Percentiles rank a stretch among this genome's conserved stretches.
Evolutionary conservation across 2,797 vertebrate species (phyloP).

Genomic region (Melanotaenia pygmaea): DNA sequence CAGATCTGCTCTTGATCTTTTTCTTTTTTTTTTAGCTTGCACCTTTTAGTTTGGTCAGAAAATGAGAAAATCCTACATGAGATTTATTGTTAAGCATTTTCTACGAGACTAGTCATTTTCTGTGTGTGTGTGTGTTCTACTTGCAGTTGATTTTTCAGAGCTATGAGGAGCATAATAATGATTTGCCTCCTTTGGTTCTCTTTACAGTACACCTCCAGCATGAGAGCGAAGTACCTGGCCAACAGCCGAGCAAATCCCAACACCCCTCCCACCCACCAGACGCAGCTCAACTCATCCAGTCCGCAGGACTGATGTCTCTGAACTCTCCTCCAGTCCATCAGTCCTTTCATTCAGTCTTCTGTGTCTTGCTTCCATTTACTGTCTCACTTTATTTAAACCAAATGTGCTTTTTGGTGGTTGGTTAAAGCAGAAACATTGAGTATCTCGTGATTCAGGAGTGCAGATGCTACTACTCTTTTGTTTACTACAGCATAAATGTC

Average conservation of each 20-base stretch:
- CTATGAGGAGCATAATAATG: background rate
- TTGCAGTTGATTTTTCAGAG: background rate
- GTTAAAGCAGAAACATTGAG: conserved; percentile 26
- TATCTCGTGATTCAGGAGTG: conserved; percentile 16
- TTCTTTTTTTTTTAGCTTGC: background rate
- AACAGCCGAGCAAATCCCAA: conserved; percentile 90
- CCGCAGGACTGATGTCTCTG: conserved; percentile 40
- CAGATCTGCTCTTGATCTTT: background rate
- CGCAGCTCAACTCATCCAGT: conserved; percentile 16
- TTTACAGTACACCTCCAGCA: conserved; percentile 97
- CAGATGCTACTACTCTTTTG: conserved; percentile 2
- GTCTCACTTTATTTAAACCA: conserved; percentile 38
- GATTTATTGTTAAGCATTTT: background rate
- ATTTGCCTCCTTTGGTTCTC: conserved; percentile 52
- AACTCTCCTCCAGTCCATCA: conserved; percentile 28
- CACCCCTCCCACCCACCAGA: conserved; percentile 83
- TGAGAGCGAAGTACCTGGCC: conserved; percentile 99
- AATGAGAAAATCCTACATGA: conserved; percentile 35
- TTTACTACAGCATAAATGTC: conserved; percentile 20
- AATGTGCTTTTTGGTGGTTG: conserved; percentile 43
- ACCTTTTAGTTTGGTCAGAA: conserved; percentile 2
- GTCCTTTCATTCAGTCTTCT: conserved; percentile 27
- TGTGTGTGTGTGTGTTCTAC: background rate
- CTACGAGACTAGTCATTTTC: too few species aligned
- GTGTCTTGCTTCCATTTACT: conserved; percentile 24